Percentiles rank a stretch among this genome's conserved stretches.
phyloP scores from a whole-genome alignment of 2,113 vertebrate species.

The Sminthopsis crassicaudata region DNA sequence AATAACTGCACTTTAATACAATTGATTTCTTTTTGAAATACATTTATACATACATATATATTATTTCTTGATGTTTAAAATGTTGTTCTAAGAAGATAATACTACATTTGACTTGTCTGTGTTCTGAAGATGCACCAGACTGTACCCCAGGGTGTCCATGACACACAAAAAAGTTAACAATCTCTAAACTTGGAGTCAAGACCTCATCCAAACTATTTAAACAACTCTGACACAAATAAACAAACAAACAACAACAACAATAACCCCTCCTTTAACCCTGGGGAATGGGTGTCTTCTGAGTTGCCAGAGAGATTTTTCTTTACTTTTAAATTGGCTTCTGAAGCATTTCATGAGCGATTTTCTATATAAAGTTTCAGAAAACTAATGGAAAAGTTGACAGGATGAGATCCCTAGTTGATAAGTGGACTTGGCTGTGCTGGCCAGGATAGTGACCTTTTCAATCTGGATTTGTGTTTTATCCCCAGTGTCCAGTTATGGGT shows the following conservation, averaged over 20 bases:
- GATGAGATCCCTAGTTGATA: slow-evolving; percentile 36
- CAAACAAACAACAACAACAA: not conserved
- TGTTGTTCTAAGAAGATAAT: not conserved
- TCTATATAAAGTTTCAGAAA: slow-evolving; percentile 59
- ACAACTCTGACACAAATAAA: not conserved
- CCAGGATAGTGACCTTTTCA: slow-evolving; percentile 49
- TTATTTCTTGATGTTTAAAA: not conserved
- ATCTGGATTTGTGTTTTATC: slow-evolving; percentile 43
- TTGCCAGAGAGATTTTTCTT: not conserved
- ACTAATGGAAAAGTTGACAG: slow-evolving; percentile 50
- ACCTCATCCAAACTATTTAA: not conserved
- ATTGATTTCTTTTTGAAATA: not conserved
- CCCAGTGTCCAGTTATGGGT: not conserved
- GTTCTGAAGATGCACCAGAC: not conserved
- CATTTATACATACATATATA: too few relatives aligned
- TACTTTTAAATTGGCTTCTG: slow-evolving; percentile 30
- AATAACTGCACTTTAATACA: not conserved
- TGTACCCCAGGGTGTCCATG: not conserved
- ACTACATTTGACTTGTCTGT: not conserved
- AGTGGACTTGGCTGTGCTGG: slow-evolving; percentile 39
- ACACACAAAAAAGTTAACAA: not conserved
- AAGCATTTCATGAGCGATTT: slow-evolving; percentile 39
- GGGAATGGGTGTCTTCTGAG: slow-evolving; percentile 1
- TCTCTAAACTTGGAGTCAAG: too few relatives aligned
- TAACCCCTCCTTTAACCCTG: not conserved